These are phyloP conservation scores for Scelioninae gen. 2 DNA, from an alignment of 2,888 invertebrate genomes.

Conservation along the genomic window DNA sequence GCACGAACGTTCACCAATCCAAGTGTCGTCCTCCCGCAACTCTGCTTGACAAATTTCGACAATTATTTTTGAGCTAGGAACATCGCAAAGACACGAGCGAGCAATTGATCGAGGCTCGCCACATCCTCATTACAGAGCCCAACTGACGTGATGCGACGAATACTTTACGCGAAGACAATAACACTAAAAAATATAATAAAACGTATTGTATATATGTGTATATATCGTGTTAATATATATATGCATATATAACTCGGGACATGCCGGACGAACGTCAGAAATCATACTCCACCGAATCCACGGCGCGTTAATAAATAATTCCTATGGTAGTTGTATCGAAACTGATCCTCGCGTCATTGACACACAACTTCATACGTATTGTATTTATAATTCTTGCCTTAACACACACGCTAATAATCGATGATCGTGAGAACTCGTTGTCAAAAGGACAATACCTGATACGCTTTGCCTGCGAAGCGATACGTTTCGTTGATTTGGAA, in stretches of 20 bases:
- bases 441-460: constrained; percentile 23
- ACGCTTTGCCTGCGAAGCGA: constrained; percentile 23
- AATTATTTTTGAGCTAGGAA: constrained; percentile 49
- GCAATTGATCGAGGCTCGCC: constrained; percentile 28
- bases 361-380: constrained; percentile 29
- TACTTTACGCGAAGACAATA: constrained; percentile 57
- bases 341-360: constrained; percentile 44
- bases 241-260: constrained; percentile 19
- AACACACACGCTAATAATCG: constrained; percentile 34
- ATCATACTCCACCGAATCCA: constrained; percentile 39
- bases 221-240: constrained; percentile 35
- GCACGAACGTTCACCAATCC: no score
- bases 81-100: constrained; percentile 31
- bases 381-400: constrained; percentile 42
- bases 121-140: constrained; percentile 35
- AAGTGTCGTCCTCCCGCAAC: no score
- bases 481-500: constrained; percentile 27
- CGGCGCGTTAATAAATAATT: constrained; percentile 42
- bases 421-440: constrained; percentile 35
- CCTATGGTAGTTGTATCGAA: constrained; percentile 47
- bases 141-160: constrained; percentile 57
- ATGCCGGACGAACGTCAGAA: constrained; percentile 44
- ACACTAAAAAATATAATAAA: constrained; percentile 21
- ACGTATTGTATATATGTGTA: constrained; percentile 42
- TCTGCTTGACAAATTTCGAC: no score